A percentile compares a stretch with the other conserved stretches of the same genome.
These are phyloP conservation scores for Drosophila orena DNA, from an alignment of 1,140 invertebrate species.

Conservation along the genomic window DNA sequence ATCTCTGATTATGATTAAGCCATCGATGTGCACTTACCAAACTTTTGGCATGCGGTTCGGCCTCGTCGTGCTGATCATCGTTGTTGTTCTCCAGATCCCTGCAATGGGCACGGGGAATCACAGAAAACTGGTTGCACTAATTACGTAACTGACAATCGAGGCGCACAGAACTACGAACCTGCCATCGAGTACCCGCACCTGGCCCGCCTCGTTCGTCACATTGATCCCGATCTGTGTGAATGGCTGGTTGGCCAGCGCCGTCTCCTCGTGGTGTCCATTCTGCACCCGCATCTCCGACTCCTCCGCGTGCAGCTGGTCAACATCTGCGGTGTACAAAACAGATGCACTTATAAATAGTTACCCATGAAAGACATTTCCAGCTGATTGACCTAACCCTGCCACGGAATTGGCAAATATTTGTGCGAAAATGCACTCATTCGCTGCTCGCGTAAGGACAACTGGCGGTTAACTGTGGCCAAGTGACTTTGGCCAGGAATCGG, in stretches of 20 bases:
- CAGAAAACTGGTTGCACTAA: slow-evolving; percentile 83
- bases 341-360: slow-evolving; percentile 1
- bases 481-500: slow-evolving; percentile 8
- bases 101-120: slow-evolving; percentile 57
- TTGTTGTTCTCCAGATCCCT: slow-evolving; percentile 83
- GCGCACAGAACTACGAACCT: slow-evolving; percentile 78
- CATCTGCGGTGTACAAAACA: slow-evolving; percentile 37
- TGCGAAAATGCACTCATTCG: slow-evolving; percentile 47
- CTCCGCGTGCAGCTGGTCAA: slow-evolving; percentile 65
- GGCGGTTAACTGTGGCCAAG: slow-evolving; percentile 18
- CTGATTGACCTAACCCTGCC: slow-evolving; percentile 20
- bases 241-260: slow-evolving; percentile 34
- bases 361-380: background rate
- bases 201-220: slow-evolving; percentile 83
- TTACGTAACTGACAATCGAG: slow-evolving; percentile 76
- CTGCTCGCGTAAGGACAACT: slow-evolving; percentile 33
- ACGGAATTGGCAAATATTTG: slow-evolving; percentile 53
- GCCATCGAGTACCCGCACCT: slow-evolving; percentile 76
- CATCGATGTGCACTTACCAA: slow-evolving; percentile 9
- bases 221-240: slow-evolving; percentile 82
- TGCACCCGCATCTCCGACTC: slow-evolving; percentile 43
- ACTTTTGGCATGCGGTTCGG: slow-evolving; percentile 60
- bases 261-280: slow-evolving; percentile 62
- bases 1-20: too few species aligned
- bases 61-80: slow-evolving; percentile 78